A percentile compares a stretch with the other conserved stretches of the same genome.
These are phyloP conservation scores for Andrena camellia DNA, from an alignment of 2,888 invertebrate genomes.

Conservation along the genomic window DNA sequence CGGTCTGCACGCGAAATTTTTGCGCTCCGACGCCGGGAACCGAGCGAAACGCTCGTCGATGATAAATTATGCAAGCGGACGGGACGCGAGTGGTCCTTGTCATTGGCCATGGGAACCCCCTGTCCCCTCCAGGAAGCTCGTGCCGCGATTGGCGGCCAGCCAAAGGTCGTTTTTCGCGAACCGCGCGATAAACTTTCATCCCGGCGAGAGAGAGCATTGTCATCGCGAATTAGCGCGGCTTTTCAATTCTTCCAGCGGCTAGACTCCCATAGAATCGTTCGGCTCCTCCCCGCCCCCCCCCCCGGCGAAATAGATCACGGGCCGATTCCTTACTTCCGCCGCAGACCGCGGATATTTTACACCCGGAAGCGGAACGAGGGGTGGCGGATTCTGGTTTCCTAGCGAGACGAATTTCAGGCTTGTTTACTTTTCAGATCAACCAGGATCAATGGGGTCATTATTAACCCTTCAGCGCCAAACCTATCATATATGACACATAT, in stretches of 20 bases:
- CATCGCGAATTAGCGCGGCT: conserved; percentile 59
- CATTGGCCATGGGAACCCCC: conserved; percentile 57
- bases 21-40: conserved; percentile 16
- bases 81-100: conserved; percentile 62
- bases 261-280: conserved; percentile 40
- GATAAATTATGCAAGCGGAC: conserved; percentile 74
- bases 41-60: conserved; percentile 49
- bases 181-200: conserved; percentile 66
- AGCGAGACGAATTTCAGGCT: too few species aligned
- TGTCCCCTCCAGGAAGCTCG: conserved; percentile 58
- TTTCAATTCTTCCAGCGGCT: conserved; percentile 57
- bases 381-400: too few species aligned
- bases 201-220: conserved; percentile 43
- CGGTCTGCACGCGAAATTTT: conserved; percentile 9
- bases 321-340: conserved; percentile 15
- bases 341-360: conserved; percentile 11
- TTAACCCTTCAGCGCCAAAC: too few species aligned
- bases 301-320: conserved; percentile 1
- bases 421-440: too few species aligned
- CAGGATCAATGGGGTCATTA: too few species aligned
- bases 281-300: not conserved
- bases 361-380: not conserved
- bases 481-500: too few species aligned
- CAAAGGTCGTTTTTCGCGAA: conserved; percentile 76
- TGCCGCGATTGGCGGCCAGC: conserved; percentile 68